A percentile compares a stretch with the other conserved stretches of the same genome.
phyloP scores from a whole-genome alignment of 2,113 vertebrate species.

The Epinephelus lanceolatus region DNA sequence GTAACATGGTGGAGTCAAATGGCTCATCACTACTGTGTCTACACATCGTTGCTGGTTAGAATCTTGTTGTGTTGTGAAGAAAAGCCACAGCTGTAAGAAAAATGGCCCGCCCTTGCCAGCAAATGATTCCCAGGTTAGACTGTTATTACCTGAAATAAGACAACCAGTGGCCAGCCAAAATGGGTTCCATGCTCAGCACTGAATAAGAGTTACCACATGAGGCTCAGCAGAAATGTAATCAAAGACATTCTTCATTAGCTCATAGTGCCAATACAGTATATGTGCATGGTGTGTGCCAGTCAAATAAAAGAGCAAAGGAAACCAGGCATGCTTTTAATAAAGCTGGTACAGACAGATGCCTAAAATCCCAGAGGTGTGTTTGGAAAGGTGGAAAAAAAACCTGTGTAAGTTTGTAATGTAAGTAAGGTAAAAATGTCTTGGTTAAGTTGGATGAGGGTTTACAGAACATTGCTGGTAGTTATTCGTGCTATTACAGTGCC shows the following conservation, averaged over 20 bases:
- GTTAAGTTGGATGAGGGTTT: neutral
- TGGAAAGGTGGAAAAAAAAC: neutral
- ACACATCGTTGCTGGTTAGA: neutral
- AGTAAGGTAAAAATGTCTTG: conserved; percentile 10
- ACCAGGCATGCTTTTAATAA: conserved; percentile 21
- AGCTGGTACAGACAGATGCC: conserved; percentile 19
- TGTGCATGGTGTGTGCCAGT: conserved; percentile 23
- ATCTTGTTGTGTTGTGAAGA: conserved; percentile 28
- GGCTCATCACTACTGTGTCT: neutral
- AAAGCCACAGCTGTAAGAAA: conserved; percentile 52
- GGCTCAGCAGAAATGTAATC: conserved; percentile 49
- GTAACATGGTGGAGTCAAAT: neutral
- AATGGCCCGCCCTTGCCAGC: conserved; percentile 49
- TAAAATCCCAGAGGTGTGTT: conserved; percentile 4
- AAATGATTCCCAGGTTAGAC: conserved; percentile 74
- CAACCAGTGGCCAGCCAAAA: conserved; percentile 59
- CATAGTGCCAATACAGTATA: conserved; percentile 56
- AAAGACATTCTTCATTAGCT: conserved; percentile 64
- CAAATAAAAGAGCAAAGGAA: neutral
- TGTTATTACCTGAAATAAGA: conserved; percentile 57
- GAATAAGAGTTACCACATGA: conserved; percentile 83
- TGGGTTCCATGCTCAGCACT: conserved; percentile 59
- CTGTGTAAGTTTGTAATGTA: neutral
- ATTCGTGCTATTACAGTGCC: neutral
- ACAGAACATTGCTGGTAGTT: neutral